These are phyloP conservation scores for Narcine bancroftii DNA, from an alignment of 2,113 vertebrate species.

Conservation along the genomic window DNA sequence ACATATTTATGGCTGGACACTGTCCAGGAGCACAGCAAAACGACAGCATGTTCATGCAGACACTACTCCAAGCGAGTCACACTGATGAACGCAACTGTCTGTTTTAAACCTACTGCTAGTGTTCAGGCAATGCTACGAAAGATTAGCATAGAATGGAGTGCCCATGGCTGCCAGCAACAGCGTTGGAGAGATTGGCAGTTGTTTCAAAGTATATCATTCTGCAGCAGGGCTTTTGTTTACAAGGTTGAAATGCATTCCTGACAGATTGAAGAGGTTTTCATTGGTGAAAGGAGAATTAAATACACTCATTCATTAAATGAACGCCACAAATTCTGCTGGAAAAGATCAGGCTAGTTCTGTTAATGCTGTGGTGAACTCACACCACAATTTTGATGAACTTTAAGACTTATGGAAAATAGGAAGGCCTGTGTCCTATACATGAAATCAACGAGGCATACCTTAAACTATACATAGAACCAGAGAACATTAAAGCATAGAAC, in stretches of 20 bases:
- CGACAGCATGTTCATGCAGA: not conserved
- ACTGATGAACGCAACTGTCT: not conserved
- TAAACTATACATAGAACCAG: slow-evolving; percentile 11
- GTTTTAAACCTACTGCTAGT: not conserved
- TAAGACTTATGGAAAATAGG: not conserved
- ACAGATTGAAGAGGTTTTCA: not conserved
- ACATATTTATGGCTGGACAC: not conserved
- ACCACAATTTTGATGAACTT: not conserved
- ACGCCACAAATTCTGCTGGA: not conserved
- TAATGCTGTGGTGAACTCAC: not conserved
- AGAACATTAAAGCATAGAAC: too few relatives aligned
- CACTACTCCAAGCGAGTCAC: not conserved
- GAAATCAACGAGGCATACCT: not conserved
- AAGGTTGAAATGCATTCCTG: slow-evolving; percentile 15
- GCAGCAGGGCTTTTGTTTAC: not conserved
- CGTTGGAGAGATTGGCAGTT: not conserved
- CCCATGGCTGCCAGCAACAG: not conserved
- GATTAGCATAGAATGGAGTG: not conserved
- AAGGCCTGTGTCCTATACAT: not conserved
- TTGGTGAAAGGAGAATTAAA: not conserved
- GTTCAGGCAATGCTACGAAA: not conserved
- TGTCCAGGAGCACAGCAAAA: not conserved
- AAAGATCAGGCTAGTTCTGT: not conserved
- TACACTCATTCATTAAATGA: not conserved
- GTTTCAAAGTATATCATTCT: not conserved